Evolutionary conservation across 2,888 invertebrate species (phyloP).

Genomic region (Blomia tropicalis): DNA sequence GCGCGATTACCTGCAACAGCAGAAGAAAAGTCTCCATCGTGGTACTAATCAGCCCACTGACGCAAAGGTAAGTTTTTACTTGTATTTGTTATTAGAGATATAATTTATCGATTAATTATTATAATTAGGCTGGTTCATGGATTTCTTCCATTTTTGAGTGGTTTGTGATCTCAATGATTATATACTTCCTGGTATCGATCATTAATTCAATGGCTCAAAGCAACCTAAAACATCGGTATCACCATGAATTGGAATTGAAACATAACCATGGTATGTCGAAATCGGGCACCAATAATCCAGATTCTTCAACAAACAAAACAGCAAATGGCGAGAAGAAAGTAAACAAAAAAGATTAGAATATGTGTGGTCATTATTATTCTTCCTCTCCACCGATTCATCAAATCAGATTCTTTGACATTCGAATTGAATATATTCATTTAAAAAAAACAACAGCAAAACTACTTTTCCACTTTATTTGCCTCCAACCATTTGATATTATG

Average conservation of each 20-base stretch:
- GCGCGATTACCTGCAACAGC: slow-evolving; percentile 66
- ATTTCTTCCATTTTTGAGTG: slow-evolving; percentile 65
- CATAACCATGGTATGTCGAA: no score
- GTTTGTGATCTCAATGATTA: slow-evolving; percentile 77
- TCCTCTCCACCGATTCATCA: no score
- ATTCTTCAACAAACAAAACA: background rate
- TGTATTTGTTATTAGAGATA: background rate
- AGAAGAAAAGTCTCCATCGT: slow-evolving; percentile 65
- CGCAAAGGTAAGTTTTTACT: slow-evolving; percentile 18
- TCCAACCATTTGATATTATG: no score
- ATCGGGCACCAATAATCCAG: background rate
- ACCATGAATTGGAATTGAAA: background rate
- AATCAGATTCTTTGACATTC: no score
- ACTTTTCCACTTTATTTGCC: no score
- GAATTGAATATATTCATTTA: no score
- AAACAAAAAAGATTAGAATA: background rate
- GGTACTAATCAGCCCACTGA: slow-evolving; percentile 25
- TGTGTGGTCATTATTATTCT: background rate
- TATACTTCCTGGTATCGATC: slow-evolving; percentile 87
- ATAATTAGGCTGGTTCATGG: slow-evolving; percentile 42
- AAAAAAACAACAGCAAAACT: no score
- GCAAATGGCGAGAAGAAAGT: background rate
- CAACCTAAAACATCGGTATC: slow-evolving; percentile 40
- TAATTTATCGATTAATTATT: slow-evolving; percentile 24
- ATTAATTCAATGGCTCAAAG: slow-evolving; percentile 91